A percentile compares a stretch with the other conserved stretches of the same genome.
These are phyloP conservation scores for Phocides pigmalion DNA, from an alignment of 1,140 invertebrate species.

Conservation along the genomic window DNA sequence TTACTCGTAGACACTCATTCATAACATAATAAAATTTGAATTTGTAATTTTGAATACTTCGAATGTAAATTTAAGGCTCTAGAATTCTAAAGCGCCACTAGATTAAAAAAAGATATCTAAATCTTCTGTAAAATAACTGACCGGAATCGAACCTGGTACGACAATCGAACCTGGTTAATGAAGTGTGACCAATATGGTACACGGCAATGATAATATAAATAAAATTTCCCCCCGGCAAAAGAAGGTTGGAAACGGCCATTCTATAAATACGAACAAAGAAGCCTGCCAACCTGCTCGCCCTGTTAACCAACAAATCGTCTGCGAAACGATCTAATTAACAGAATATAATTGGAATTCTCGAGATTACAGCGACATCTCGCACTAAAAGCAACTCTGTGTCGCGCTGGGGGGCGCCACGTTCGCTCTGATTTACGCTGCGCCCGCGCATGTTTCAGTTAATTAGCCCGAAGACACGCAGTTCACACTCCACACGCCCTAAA, in stretches of 20 bases:
- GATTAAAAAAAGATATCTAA: no score
- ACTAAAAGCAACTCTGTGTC: conserved; percentile 78
- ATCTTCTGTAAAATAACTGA: no score
- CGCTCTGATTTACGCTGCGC: conserved; percentile 73
- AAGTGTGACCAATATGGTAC: no score
- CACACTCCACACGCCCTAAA: conserved; percentile 65
- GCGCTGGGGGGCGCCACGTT: conserved; percentile 55
- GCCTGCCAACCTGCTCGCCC: conserved; percentile 15
- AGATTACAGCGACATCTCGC: conserved; percentile 66
- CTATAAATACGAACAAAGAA: conserved; percentile 25
- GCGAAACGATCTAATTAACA: conserved; percentile 67
- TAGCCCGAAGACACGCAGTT: conserved; percentile 69
- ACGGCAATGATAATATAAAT: no score
- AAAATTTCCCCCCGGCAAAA: conserved; percentile 1
- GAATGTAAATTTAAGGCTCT: no score
- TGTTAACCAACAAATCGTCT: conserved; percentile 35
- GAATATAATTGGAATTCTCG: conserved; percentile 73
- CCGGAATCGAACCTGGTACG: no score
- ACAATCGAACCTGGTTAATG: no score
- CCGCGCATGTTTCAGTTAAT: conserved; percentile 77
- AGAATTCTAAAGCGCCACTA: no score
- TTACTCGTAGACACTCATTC: no score
- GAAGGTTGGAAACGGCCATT: not conserved
- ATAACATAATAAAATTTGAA: no score
- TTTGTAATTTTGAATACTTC: no score